phyloP scores from a whole-genome alignment of 2,797 vertebrate species.

The Anabacerthia variegaticeps region DNA sequence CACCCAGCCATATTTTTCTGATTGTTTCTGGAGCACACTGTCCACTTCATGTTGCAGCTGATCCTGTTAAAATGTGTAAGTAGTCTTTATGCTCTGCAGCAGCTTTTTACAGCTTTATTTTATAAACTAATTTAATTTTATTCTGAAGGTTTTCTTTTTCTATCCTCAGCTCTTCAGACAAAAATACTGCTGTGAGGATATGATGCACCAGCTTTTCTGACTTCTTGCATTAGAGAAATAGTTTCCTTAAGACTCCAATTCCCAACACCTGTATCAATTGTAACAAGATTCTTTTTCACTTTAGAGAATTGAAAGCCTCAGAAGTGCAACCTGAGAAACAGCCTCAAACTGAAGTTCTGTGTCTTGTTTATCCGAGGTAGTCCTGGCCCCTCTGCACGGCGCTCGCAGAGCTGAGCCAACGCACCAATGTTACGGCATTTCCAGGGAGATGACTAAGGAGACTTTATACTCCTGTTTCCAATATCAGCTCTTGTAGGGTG shows the following conservation, averaged over 20 bases:
- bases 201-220: background rate
- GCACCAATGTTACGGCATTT: accelerated
- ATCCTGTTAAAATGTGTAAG: background rate
- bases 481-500: accelerated
- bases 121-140: background rate
- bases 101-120: background rate
- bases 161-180: background rate
- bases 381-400: accelerated
- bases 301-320: background rate
- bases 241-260: background rate
- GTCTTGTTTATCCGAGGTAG: background rate
- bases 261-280: background rate
- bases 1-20: background rate
- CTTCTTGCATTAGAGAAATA: background rate
- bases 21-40: background rate
- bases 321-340: background rate
- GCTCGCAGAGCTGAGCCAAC: accelerated
- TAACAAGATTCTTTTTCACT: background rate
- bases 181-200: background rate
- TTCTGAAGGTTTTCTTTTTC: background rate
- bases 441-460: background rate
- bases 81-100: background rate
- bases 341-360: background rate
- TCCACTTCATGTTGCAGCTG: background rate
- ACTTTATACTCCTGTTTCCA: background rate